Evolutionary conservation across 2,888 invertebrate species (phyloP).

Genomic region (Scelioninae gen. 1): DNA sequence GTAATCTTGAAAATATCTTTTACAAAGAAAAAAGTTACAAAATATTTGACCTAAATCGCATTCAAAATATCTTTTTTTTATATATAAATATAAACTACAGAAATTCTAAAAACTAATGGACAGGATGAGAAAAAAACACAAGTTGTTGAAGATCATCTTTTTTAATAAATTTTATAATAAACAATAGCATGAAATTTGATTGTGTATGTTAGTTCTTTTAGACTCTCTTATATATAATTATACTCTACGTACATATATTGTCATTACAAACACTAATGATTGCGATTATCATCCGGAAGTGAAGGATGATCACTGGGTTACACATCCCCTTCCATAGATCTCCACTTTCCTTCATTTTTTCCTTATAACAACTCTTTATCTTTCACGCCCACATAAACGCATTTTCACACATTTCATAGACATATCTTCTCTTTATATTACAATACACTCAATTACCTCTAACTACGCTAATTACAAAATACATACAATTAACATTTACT

Average conservation of each 20-base stretch:
- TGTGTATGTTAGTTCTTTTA: constrained; percentile 83
- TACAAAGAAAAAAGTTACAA: too few species aligned
- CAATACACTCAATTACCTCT: constrained; percentile 71
- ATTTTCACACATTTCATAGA: constrained; percentile 56
- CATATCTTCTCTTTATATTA: constrained; percentile 68
- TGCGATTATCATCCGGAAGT: constrained; percentile 74
- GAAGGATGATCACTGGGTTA: constrained; percentile 78
- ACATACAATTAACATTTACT: constrained; percentile 83
- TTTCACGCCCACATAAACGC: constrained; percentile 69
- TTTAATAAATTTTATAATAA: constrained; percentile 79
- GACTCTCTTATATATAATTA: constrained; percentile 81
- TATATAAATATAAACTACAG: too few species aligned
- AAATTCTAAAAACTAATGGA: too few species aligned
- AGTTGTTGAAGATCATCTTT: too few species aligned
- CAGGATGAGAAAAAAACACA: too few species aligned
- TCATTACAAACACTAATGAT: constrained; percentile 77
- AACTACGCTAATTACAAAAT: constrained; percentile 80
- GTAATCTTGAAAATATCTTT: too few species aligned
- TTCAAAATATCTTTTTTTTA: too few species aligned
- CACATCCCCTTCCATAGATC: constrained; percentile 58
- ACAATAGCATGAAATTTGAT: constrained; percentile 80
- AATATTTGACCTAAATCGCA: too few species aligned
- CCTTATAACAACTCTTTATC: constrained; percentile 52
- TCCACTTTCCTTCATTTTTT: constrained; percentile 46
- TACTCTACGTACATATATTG: constrained; percentile 78